phyloP scores from a whole-genome alignment of 1,140 invertebrate species.

The Teleopsis dalmanni region DNA sequence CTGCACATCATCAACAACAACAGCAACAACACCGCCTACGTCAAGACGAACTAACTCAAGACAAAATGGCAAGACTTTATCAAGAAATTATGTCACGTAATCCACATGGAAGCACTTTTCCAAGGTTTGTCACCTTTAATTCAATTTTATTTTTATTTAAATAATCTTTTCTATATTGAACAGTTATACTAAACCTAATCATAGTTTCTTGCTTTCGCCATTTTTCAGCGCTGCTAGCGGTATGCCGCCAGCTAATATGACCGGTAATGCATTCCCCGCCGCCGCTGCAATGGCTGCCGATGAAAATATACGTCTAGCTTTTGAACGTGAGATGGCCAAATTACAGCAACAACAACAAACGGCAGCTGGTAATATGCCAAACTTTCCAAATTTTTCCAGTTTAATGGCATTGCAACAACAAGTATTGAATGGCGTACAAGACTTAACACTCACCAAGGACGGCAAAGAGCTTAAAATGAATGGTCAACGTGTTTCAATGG shows the following conservation, averaged over 20 bases:
- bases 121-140: conserved; percentile 51
- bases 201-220: conserved; percentile 70
- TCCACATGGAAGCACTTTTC: conserved; percentile 60
- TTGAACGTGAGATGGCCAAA: conserved; percentile 83
- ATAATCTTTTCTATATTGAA: neutral
- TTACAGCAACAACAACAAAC: conserved; percentile 56
- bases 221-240: conserved; percentile 60
- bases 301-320: conserved; percentile 79
- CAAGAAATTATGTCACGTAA: conserved; percentile 82
- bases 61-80: conserved; percentile 94
- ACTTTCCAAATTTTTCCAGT: conserved; percentile 52
- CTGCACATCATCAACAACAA: conserved; percentile 11
- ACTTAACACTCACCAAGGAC: conserved; percentile 73
- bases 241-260: conserved; percentile 49
- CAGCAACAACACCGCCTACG: conserved; percentile 56
- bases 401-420: conserved; percentile 67
- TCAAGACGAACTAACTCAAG: conserved; percentile 92
- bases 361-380: conserved; percentile 52
- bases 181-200: conserved; percentile 51
- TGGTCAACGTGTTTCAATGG: conserved; percentile 49
- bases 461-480: conserved; percentile 54
- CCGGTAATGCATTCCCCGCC: conserved; percentile 50
- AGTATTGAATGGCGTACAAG: conserved; percentile 62
- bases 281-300: conserved; percentile 48
- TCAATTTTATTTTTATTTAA: neutral